Evolutionary conservation across 2,113 vertebrate genomes (phyloP).

Genomic region (Ardeotis arabs): DNA sequence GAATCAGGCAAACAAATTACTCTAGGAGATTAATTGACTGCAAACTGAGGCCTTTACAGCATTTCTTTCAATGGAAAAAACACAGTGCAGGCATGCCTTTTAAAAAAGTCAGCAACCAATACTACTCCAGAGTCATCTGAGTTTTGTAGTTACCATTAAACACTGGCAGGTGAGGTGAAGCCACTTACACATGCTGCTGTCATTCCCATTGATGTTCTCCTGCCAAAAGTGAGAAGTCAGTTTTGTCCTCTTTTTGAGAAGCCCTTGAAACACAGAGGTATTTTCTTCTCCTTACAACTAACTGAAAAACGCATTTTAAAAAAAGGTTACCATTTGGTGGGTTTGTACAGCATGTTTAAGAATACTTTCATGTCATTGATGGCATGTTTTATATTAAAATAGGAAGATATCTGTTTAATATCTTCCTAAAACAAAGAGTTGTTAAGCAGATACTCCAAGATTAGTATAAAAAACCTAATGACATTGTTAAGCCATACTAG

Average conservation of each 20-base stretch:
- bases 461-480: not conserved
- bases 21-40: constrained; percentile 50
- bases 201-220: not conserved
- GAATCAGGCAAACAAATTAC: constrained; percentile 55
- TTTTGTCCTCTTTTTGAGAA: not conserved
- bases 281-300: not conserved
- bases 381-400: not conserved
- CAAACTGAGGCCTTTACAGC: constrained; percentile 15
- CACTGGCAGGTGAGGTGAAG: not conserved
- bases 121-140: not conserved
- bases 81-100: not conserved
- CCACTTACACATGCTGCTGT: not conserved
- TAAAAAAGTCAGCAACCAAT: not conserved
- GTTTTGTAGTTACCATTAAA: not conserved
- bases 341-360: not conserved
- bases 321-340: not conserved
- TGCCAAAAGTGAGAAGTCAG: not conserved
- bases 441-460: not conserved
- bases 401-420: not conserved
- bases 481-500: not conserved
- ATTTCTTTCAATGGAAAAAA: constrained; percentile 18
- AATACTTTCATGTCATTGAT: not conserved
- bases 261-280: not conserved
- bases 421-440: not conserved
- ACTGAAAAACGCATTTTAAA: not conserved